Evolutionary conservation across 1,140 invertebrate species (phyloP).

Genomic region (Solenopsis invicta): DNA sequence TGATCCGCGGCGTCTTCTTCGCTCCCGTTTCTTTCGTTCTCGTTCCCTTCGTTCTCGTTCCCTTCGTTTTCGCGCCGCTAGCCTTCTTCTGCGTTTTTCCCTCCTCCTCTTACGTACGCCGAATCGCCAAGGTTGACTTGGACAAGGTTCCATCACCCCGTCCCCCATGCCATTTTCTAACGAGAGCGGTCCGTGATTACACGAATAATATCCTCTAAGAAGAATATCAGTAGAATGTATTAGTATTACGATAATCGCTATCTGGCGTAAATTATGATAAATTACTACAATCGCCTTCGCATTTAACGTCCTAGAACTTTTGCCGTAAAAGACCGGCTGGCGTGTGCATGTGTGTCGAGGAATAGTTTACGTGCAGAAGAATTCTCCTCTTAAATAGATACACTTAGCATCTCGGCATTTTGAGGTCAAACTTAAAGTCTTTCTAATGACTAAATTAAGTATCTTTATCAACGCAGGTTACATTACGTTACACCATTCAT

Average conservation of each 20-base stretch:
- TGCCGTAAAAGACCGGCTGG: not conserved
- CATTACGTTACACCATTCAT: slow-evolving; percentile 27
- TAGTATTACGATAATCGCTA: not conserved
- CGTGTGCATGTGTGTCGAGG: not conserved
- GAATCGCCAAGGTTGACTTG: slow-evolving; percentile 23
- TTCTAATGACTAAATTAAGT: slow-evolving; percentile 8
- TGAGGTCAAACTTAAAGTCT: not conserved
- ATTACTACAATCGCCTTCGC: slow-evolving; percentile 15
- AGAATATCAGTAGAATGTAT: not conserved
- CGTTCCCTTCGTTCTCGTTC: not conserved
- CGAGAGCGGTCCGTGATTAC: slow-evolving; percentile 30
- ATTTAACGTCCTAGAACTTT: not conserved
- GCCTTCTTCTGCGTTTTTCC: not conserved
- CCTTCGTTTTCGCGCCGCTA: not conserved
- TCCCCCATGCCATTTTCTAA: not conserved
- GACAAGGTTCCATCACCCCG: slow-evolving; percentile 45
- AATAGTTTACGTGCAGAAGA: not conserved
- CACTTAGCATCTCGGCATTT: not conserved
- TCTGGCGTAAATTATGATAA: slow-evolving; percentile 19
- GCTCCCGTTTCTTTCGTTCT: not conserved
- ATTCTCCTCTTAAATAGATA: not conserved
- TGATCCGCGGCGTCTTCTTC: not conserved
- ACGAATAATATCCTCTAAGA: slow-evolving; percentile 76
- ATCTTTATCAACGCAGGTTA: not conserved
- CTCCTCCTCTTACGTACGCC: not conserved